Base-by-base conservation (phyloP, 2,888 invertebrate species). In the Meliscaeva auricollis region DNA sequence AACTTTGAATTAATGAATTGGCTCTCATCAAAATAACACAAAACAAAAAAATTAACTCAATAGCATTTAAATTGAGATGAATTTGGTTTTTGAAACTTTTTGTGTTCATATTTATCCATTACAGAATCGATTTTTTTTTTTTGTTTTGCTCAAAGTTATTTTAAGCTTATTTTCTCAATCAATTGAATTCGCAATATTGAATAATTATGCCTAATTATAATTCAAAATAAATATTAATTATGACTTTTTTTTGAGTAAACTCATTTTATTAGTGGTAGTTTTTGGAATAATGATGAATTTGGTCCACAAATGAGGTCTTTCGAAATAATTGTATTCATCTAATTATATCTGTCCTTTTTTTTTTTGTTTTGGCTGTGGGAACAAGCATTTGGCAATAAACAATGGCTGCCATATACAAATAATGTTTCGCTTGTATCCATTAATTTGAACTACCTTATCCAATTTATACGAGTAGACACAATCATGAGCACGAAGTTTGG, bases 1-100 rank as follows among this genome's bases (percentile, higher is more conserved):
- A 77, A 82, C 78, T 82, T 76, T 62, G 66, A 73, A 82, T 82
- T 68, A 77, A 77, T 82, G 66, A 77, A 77, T 82, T 60, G 30
- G 52, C 44, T 68, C 46, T 13, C 52, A 60, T 72, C 50, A 30
- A 32, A 20, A 26, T 13, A 38, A n/a, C n/a, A 44, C 13, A 46
- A 17, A 15, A 26, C 44, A 44, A 77, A 62, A 35, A 26, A 46
- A 35, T 22, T 13, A 54, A 35, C 64, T 58, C 35, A 68, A 68
- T 48, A 64, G n/a, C 26, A 70, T 26, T 52, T 54, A 20, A 54
- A 54, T 46, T 35, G 15, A 30, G 54, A 69, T 77, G 62, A 77
- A 69, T 70, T 20, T 54, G 22, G 52, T n/a, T 41, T 52, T 52
- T 13, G 11, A 30, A 30, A 44, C 13, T 7, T 30, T 22, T 44